A percentile compares a stretch with the other conserved stretches of the same genome.
Conservation (phyloP, 2,113 vertebrate species). For the Oryzias woworae region DNA sequence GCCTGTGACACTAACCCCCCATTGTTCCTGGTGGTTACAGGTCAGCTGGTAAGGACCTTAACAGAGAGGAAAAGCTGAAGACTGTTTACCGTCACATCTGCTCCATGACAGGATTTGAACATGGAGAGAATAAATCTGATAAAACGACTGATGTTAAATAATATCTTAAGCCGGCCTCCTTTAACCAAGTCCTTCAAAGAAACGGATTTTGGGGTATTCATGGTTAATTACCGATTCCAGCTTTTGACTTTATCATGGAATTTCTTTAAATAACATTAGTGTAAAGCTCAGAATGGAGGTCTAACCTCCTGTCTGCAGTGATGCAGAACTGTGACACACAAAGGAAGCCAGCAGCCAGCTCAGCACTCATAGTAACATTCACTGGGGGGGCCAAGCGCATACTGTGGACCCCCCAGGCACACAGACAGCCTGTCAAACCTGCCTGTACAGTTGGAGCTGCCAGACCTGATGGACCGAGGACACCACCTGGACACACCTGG, state of each 20-base stretch:
- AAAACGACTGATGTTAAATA: conserved; percentile 36
- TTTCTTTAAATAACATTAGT: conserved; percentile 24
- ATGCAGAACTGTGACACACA: conserved; percentile 55
- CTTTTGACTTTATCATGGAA: conserved; percentile 19
- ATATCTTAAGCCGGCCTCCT: conserved; percentile 24
- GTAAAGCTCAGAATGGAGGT: conserved; percentile 32
- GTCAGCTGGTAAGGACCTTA: no score
- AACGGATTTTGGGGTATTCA: conserved; percentile 40
- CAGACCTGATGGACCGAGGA: conserved; percentile 50
- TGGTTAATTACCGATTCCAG: conserved; percentile 35
- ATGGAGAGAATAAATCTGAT: conserved; percentile 33
- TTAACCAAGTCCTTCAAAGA: conserved; percentile 32
- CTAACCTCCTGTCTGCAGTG: conserved; percentile 51
- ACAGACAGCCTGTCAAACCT: conserved; percentile 52
- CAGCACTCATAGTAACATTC: conserved; percentile 69
- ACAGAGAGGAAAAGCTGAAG: no score
- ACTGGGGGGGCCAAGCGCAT: conserved; percentile 56
- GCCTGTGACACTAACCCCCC: no score
- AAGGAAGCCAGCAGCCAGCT: conserved; percentile 64
- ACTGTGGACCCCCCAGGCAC: conserved; percentile 61
- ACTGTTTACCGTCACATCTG: conserved; percentile 12
- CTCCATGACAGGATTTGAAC: conserved; percentile 45
- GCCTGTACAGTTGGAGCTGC: conserved; percentile 17
- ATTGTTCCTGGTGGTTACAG: no score
- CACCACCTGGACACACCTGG: conserved; percentile 49